Evolutionary conservation across 2,113 vertebrate genomes (phyloP).

Genomic region (Brachypteracias leptosomus): DNA sequence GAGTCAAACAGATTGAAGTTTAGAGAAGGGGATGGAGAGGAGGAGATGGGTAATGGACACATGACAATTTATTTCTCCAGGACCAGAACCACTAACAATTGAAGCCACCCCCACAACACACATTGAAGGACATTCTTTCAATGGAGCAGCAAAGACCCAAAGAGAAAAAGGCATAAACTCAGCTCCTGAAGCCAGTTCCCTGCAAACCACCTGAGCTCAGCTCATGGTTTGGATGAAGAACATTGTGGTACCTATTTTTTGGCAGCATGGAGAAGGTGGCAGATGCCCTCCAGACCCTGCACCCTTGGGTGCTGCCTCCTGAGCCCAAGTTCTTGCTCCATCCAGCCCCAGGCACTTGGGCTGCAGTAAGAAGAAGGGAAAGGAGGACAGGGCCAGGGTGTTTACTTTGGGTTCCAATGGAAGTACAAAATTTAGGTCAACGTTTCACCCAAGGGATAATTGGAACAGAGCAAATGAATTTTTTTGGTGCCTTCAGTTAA

Average conservation of each 20-base stretch:
- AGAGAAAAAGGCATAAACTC: too few relatives aligned
- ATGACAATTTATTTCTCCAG: background rate
- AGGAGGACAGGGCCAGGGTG: background rate
- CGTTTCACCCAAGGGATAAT: background rate
- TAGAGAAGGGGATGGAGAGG: background rate
- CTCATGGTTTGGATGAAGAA: too few relatives aligned
- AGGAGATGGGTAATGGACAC: background rate
- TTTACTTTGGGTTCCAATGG: conserved; percentile 10
- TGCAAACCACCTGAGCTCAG: too few relatives aligned
- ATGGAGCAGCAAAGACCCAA: too few relatives aligned
- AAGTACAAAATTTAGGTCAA: background rate
- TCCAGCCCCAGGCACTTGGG: background rate
- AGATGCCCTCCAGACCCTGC: fast-evolving
- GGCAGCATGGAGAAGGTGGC: too few relatives aligned
- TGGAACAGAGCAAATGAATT: conserved; percentile 20
- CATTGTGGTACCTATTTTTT: too few relatives aligned
- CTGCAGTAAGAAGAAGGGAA: background rate
- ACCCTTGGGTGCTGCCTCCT: background rate
- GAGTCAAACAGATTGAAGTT: background rate
- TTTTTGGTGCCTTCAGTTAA: conserved; percentile 51
- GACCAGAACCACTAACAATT: background rate
- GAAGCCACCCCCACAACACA: background rate
- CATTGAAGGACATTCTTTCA: too few relatives aligned
- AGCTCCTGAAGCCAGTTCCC: too few relatives aligned
- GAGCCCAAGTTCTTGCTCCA: background rate